These are phyloP conservation scores for Petrolisthes cinctipes DNA, from an alignment of 2,888 invertebrate species.

Conservation along the genomic window DNA sequence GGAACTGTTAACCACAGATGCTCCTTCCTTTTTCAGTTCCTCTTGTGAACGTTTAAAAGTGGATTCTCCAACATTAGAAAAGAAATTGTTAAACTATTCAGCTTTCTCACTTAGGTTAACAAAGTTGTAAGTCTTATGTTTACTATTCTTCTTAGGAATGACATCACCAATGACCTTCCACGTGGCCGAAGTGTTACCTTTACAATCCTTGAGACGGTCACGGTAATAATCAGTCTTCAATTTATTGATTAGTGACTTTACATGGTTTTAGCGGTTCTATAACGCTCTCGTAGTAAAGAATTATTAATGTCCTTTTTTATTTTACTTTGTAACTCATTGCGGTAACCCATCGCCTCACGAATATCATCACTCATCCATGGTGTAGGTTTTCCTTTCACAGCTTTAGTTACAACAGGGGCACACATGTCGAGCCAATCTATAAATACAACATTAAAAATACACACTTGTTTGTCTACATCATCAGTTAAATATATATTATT, in stretches of 20 bases:
- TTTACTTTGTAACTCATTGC: not conserved
- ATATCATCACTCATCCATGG: no score
- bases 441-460: slow-evolving; percentile 12
- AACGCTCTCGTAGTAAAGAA: not conserved
- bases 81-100: not conserved
- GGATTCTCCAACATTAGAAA: not conserved
- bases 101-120: not conserved
- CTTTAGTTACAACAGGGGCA: not conserved
- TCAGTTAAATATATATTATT: not conserved
- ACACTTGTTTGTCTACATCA: slow-evolving; percentile 8
- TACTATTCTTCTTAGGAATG: not conserved
- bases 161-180: slow-evolving; percentile 3
- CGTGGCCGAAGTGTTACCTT: no score
- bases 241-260: not conserved
- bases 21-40: not conserved
- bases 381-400: not conserved
- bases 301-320: not conserved
- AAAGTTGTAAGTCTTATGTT: not conserved
- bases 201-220: not conserved
- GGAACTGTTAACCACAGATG: not conserved
- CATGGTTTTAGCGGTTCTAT: not conserved
- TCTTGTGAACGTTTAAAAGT: no score
- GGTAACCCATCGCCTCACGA: not conserved
- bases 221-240: not conserved
- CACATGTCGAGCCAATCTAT: slow-evolving; percentile 1